Base-by-base conservation (phyloP, 2,888 invertebrate genomes). In the Xylota sylvarum region DNA sequence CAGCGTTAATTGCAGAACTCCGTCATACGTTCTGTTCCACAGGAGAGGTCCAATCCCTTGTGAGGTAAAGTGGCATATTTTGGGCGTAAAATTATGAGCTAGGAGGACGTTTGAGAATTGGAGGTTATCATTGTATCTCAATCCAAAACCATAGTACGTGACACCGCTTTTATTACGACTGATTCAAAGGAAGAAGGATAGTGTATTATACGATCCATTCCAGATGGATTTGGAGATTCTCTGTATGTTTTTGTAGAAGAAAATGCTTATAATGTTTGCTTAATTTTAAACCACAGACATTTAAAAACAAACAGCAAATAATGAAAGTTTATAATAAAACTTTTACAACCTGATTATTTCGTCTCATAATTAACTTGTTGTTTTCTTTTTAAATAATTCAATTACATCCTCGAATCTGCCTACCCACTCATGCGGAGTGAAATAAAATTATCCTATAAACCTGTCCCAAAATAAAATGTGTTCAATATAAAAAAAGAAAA, bases 331-430 rank as follows among this genome's bases (percentile, higher is more conserved):
- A 43, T 43, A 43, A 43, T 43, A 43, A 43, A 1, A 43, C n/a
- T 43, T 43, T 43, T 43, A 14, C n/a, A n/a, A 2, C 40, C 14
- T 43, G 40, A 43, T 43, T 43, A 5, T 43, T 43, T 43, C n/a
- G n/a, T 43, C 4, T 43, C 40, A 14, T 2, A 14, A 43, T 43
- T 4, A 43, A 43, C 40, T 43, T n/a, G 40, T 43, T 14, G n/a
- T 43, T 43, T 43, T n/a, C n/a, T n/a, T n/a, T n/a, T n/a, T n/a
- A 43, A 43, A 43, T 43, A 43, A 43, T 43, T 43, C 40, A 5
- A n/a, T 43, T n/a, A 43, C 40, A n/a, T n/a, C 40, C 40, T 43
- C 40, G n/a, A 14, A 5, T 43, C n/a, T 4, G 40, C 40, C n/a
- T 40, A n/a, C 40, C 40, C 40, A 14, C 40, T 43, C 40, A 43